Conservation (phyloP, 1,140 invertebrate species). For the Diachasmimorpha longicaudata region DNA sequence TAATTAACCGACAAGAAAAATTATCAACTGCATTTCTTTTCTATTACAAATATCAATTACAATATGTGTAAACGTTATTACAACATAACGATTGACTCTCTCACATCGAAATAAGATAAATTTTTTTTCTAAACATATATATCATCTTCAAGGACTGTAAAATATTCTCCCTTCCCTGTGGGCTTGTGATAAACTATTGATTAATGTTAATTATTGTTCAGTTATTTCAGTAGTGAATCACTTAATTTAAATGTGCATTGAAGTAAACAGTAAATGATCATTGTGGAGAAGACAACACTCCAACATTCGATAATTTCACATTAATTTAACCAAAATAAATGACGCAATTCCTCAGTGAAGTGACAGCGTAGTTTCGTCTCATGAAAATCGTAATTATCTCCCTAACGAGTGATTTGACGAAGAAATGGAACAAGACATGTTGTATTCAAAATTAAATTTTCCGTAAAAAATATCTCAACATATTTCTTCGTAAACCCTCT, state of each 20-base stretch:
- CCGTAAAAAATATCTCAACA: neutral
- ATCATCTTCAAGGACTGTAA: neutral
- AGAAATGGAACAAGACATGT: neutral
- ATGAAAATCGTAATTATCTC: neutral
- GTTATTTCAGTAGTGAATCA: neutral
- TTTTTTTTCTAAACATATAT: neutral
- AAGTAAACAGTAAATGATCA: neutral
- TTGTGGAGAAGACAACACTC: neutral
- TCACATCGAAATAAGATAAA: neutral
- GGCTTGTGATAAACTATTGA: neutral
- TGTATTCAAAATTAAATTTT: neutral
- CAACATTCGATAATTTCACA: no score
- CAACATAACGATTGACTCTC: conserved; percentile 20
- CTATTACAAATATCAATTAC: neutral
- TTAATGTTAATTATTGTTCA: neutral
- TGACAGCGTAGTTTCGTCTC: no score
- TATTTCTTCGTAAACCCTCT: neutral
- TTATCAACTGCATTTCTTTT: neutral
- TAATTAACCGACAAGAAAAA: neutral
- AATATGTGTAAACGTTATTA: conserved; percentile 20
- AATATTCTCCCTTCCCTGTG: neutral
- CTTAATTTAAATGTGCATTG: neutral
- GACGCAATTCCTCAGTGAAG: no score
- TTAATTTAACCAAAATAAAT: no score
- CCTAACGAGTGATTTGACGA: neutral